Evolutionary conservation across 1,140 invertebrate species (phyloP).

Genomic region (Camponotus vicinus): DNA sequence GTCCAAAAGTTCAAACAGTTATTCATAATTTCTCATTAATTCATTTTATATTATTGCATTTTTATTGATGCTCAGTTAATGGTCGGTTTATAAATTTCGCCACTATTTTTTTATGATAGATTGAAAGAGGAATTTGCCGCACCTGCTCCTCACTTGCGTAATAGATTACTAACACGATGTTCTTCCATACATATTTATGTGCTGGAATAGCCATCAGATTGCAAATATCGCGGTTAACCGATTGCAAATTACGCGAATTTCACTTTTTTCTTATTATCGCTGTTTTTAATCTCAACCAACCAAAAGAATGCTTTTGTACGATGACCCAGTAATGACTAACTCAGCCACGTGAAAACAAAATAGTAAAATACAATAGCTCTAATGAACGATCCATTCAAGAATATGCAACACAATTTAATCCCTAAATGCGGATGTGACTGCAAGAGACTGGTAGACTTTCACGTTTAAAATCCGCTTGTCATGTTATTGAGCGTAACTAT

Average conservation of each 20-base stretch:
- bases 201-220: not conserved
- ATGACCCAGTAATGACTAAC: not conserved
- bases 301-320: not conserved
- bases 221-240: not conserved
- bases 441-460: not conserved
- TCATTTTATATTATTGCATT: not conserved
- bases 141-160: slow-evolving; percentile 67
- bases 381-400: not conserved
- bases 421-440: not conserved
- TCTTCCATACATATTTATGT: slow-evolving; percentile 61
- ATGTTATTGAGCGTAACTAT: not conserved
- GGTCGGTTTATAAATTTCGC: not conserved
- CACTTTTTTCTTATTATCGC: slow-evolving; percentile 5
- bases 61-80: not conserved
- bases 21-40: not conserved
- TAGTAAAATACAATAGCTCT: not conserved
- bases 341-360: not conserved
- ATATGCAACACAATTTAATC: not conserved
- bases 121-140: not conserved
- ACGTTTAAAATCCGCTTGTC: not conserved
- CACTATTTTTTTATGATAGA: not conserved
- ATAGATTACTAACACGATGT: slow-evolving; percentile 64
- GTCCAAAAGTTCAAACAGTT: not conserved
- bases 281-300: not conserved
- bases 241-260: slow-evolving; percentile 1